Evolutionary conservation across 2,888 invertebrate genomes (phyloP), one percentile per base, ranked within the genome.

Genomic region (Acanthococcus lagerstroemiae): DNA sequence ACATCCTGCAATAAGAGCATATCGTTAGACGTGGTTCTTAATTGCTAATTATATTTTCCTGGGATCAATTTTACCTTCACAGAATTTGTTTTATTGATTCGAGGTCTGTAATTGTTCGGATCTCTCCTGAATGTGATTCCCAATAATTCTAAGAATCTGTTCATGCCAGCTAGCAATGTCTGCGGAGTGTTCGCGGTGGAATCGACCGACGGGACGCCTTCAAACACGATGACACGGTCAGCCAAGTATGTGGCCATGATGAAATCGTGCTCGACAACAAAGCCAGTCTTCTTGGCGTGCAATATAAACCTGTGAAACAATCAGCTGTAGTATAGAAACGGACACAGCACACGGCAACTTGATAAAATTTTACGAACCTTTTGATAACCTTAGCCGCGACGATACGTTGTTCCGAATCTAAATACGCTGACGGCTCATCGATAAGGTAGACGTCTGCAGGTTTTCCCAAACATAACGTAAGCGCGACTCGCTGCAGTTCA

Each of bases 181-280:
- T 92, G 91, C 0, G 99, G 99, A 72, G 88, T 83, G 75, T 92
- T 91, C 1, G 99, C 99, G 0, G 83, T 83, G 1, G 97, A 93
- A 68, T 85, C 77, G 1, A 95, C 83, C 0, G 96, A 95, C 0
- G 99, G 97, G 50, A 80, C 79, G 55, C 99, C 99, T 75, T 97
- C 97, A 76, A 99, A 96, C 56, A 99, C 97, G 71, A 99, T 95
- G 3, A 99, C 99, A 50, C 97, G 84, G 77, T 99, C 99, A 0
- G 97, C 95, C 69, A 95, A 82, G 77, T 99, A 99, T 0, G 99
- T 99, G 17, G 97, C 97, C 99, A 99, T 99, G 71, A 99, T 99
- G 77, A 99, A 99, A 80, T 99, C 97, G 86, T 99, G 99, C 84
- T 99, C 99, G 1, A 99, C 99, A 17, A 99, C 90, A 77, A 99